Conservation (phyloP, 64 coral and sea anemone species). For the Cladopsammia gracilis region DNA sequence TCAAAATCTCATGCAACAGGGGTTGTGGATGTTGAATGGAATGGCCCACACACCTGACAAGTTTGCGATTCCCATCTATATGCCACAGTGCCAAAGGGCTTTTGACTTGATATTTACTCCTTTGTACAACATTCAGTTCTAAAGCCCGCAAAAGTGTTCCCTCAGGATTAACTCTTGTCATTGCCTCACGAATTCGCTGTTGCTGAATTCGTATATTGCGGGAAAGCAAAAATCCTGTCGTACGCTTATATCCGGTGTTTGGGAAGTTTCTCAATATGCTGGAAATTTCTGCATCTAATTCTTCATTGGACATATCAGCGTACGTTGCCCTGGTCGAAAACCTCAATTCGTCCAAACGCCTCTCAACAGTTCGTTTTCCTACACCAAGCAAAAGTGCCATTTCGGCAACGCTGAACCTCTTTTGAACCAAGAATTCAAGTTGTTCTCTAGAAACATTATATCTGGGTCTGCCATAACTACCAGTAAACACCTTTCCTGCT, state of each 20-base stretch:
- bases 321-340: constrained; percentile 40
- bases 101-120: constrained; percentile 36
- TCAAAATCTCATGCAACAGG: too few species aligned
- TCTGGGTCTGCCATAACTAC: constrained; percentile 30
- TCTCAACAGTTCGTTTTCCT: constrained; percentile 49
- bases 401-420: too few species aligned
- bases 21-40: too few species aligned
- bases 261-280: constrained; percentile 46
- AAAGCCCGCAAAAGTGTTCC: constrained; percentile 29
- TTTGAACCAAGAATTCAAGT: too few species aligned
- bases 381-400: constrained; percentile 28
- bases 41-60: constrained; percentile 60
- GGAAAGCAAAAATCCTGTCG: constrained; percentile 50
- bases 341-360: constrained; percentile 42
- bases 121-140: constrained; percentile 8
- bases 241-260: constrained; percentile 58
- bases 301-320: constrained; percentile 5
- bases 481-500: constrained; percentile 31
- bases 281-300: constrained; percentile 24
- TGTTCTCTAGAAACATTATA: too few species aligned
- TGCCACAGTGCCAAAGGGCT: constrained; percentile 56
- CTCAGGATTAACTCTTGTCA: constrained; percentile 53
- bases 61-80: constrained; percentile 40
- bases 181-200: constrained; percentile 57
- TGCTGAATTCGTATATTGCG: constrained; percentile 50